A percentile compares a stretch with the other conserved stretches of the same genome.
These are phyloP conservation scores for Neodon shergylaensis DNA, from an alignment of 2,113 vertebrate species.

Conservation along the genomic window DNA sequence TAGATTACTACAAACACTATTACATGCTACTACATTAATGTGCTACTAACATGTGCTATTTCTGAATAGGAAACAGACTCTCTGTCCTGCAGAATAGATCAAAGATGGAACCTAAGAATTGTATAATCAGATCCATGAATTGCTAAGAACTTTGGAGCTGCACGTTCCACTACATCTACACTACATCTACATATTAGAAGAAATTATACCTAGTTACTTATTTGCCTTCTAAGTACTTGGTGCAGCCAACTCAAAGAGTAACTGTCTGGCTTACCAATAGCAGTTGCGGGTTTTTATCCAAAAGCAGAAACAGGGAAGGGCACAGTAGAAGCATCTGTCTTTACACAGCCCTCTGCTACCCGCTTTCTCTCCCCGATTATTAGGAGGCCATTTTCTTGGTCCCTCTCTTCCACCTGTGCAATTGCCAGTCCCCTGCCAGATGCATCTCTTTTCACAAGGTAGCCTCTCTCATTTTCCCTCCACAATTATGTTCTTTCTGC, in stretches of 20 bases:
- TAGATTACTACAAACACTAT: neutral
- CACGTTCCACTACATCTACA: neutral
- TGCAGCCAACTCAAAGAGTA: neutral
- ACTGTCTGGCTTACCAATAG: neutral
- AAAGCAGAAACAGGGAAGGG: neutral
- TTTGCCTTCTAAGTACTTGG: neutral
- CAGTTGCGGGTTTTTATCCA: neutral
- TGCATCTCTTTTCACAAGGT: slow-evolving; percentile 40
- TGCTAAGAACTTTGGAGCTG: neutral
- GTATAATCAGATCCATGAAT: neutral
- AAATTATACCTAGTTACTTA: neutral
- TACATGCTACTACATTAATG: neutral
- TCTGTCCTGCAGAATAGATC: neutral
- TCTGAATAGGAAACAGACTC: neutral
- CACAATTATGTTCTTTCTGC: slow-evolving; percentile 35
- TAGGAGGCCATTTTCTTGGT: neutral
- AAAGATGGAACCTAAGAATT: neutral
- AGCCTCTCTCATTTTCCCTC: slow-evolving; percentile 33
- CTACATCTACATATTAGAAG: neutral
- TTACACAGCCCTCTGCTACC: neutral
- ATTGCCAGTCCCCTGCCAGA: slow-evolving; percentile 63
- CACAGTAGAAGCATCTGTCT: neutral
- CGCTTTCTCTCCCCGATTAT: slow-evolving; percentile 27
- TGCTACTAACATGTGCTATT: neutral
- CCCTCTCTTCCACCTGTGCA: slow-evolving; percentile 63